phyloP scores from a whole-genome alignment of 2,797 vertebrate genomes.

The Siniperca obscura region DNA sequence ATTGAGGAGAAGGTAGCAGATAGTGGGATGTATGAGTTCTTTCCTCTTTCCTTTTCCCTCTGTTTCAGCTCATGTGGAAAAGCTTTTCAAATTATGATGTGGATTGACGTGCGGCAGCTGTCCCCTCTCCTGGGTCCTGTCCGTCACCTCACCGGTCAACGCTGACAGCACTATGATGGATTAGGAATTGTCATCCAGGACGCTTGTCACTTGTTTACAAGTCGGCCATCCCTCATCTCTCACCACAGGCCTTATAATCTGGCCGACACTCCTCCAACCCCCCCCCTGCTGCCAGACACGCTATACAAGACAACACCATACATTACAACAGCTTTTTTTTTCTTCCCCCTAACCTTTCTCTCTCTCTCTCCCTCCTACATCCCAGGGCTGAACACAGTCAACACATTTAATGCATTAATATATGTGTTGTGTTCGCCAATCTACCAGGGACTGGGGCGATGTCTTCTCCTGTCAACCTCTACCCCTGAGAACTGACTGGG shows the following conservation, averaged over 20 bases:
- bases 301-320: constrained; percentile 83
- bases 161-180: constrained; percentile 89
- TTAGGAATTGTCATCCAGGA: constrained; percentile 89
- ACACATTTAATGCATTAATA: constrained; percentile 86
- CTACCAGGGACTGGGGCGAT: constrained; percentile 72
- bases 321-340: constrained; percentile 74
- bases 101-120: constrained; percentile 86
- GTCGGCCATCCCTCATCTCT: constrained; percentile 86
- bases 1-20: constrained; percentile 48
- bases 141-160: constrained; percentile 79
- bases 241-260: constrained; percentile 81
- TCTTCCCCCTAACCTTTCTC: constrained; percentile 65
- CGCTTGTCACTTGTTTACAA: constrained; percentile 89
- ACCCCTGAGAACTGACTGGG: constrained; percentile 79
- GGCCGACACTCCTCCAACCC: constrained; percentile 68
- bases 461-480: constrained; percentile 81
- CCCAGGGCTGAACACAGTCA: constrained; percentile 80
- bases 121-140: constrained; percentile 81
- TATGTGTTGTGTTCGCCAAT: constrained; percentile 83
- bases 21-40: constrained; percentile 33
- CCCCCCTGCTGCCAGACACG: constrained; percentile 66
- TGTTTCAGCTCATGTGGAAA: constrained; percentile 67
- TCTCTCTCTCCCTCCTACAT: constrained; percentile 62
- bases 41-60: constrained; percentile 38
- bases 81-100: constrained; percentile 86